These are phyloP conservation scores for Achroia grisella DNA, from an alignment of 1,140 invertebrate genomes.

Conservation along the genomic window DNA sequence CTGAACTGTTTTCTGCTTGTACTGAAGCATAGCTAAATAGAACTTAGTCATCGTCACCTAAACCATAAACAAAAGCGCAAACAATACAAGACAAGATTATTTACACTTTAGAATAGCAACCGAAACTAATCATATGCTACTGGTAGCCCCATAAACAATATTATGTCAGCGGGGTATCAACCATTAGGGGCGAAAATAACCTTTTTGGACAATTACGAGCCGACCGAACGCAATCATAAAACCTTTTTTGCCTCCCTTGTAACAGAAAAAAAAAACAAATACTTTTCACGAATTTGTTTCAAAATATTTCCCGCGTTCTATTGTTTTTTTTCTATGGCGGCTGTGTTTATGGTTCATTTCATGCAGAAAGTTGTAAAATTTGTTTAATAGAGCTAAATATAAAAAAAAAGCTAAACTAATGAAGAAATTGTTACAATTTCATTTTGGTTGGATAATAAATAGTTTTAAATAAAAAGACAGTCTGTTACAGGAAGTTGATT, in stretches of 20 bases:
- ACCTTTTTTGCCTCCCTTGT: background rate
- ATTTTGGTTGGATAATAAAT: constrained; percentile 22
- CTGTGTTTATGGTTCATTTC: constrained; percentile 36
- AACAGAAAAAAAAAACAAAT: background rate
- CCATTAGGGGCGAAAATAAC: constrained; percentile 37
- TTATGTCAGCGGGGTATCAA: constrained; percentile 24
- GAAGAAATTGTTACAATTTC: constrained; percentile 56
- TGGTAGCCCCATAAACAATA: constrained; percentile 40
- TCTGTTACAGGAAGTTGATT: background rate
- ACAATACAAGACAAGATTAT: constrained; percentile 42
- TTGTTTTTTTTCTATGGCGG: constrained; percentile 21
- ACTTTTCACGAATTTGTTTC: constrained; percentile 28
- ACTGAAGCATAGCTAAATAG: constrained; percentile 18
- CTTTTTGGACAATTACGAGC: constrained; percentile 52
- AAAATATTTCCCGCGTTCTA: constrained; percentile 54
- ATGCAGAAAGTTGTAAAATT: constrained; percentile 33
- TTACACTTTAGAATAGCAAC: constrained; percentile 49
- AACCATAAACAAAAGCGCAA: constrained; percentile 18
- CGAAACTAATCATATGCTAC: constrained; percentile 68
- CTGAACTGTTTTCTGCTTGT: no score
- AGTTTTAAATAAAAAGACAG: constrained; percentile 30
- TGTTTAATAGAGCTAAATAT: constrained; percentile 10
- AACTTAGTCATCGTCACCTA: constrained; percentile 27
- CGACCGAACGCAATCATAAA: constrained; percentile 46
- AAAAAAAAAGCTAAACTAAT: constrained; percentile 21